Conservation (phyloP, 2,888 invertebrate species). For the Zonitis immaculata region DNA sequence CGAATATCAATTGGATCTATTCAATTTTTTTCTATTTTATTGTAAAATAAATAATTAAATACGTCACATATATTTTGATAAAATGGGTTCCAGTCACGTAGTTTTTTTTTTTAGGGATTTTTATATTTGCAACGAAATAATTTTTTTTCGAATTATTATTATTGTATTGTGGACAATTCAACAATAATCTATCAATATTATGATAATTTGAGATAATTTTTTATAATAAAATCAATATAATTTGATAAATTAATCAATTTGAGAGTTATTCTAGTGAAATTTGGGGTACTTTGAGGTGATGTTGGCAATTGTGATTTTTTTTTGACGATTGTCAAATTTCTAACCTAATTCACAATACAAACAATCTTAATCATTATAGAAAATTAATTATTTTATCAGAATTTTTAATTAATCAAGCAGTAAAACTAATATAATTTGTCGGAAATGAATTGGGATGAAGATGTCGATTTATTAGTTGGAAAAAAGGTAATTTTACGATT, state of each 20-base stretch:
- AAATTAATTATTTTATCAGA: too few relatives aligned
- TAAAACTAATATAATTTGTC: neutral
- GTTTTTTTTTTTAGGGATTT: neutral
- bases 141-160: too few relatives aligned
- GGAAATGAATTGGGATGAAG: constrained; percentile 40
- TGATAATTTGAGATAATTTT: too few relatives aligned
- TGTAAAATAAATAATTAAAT: neutral
- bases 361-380: neutral
- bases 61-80: neutral
- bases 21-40: too few relatives aligned
- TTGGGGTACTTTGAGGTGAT: neutral
- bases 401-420: neutral
- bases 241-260: neutral
- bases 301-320: neutral
- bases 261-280: neutral
- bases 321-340: neutral
- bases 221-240: neutral
- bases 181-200: too few relatives aligned
- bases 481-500: constrained; percentile 29
- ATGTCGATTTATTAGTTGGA: constrained; percentile 33
- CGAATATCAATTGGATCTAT: too few relatives aligned
- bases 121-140: neutral
- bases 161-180: too few relatives aligned
- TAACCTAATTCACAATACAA: neutral
- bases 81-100: neutral